These are phyloP conservation scores for Phorcus lineatus DNA, from an alignment of 2,888 invertebrate species.

Conservation along the genomic window DNA sequence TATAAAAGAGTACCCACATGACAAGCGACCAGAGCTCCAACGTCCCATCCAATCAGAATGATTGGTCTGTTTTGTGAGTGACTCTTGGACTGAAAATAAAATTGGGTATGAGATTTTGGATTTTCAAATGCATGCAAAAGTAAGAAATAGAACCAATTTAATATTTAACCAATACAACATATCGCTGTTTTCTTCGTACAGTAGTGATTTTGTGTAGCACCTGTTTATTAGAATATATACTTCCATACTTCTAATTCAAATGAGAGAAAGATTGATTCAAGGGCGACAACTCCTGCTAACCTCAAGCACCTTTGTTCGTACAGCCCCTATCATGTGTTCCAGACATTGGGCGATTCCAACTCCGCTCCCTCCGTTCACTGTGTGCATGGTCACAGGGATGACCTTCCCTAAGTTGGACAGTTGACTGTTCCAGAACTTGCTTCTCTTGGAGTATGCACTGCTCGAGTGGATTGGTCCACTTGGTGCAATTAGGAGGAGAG, in stretches of 20 bases:
- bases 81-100: constrained; percentile 77
- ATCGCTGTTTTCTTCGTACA: no score
- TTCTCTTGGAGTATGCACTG: constrained; percentile 76
- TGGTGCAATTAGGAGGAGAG: constrained; percentile 73
- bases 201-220: no score
- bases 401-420: constrained; percentile 83
- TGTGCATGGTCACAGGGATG: constrained; percentile 79
- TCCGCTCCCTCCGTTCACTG: constrained; percentile 74
- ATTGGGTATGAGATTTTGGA: no score
- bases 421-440: constrained; percentile 84
- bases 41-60: constrained; percentile 86
- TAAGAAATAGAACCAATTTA: no score
- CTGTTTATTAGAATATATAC: no score
- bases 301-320: constrained; percentile 84
- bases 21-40: constrained; percentile 85
- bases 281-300: constrained; percentile 48
- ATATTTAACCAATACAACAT: no score
- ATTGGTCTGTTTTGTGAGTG: constrained; percentile 84
- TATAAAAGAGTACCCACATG: constrained; percentile 78
- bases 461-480: constrained; percentile 70
- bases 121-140: no score
- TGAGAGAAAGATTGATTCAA: background rate
- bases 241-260: no score
- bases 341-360: constrained; percentile 72
- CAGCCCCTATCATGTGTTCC: constrained; percentile 77